Evolutionary conservation across 2,888 invertebrate species (phyloP).

Genomic region (Drosophila suboccidentalis): DNA sequence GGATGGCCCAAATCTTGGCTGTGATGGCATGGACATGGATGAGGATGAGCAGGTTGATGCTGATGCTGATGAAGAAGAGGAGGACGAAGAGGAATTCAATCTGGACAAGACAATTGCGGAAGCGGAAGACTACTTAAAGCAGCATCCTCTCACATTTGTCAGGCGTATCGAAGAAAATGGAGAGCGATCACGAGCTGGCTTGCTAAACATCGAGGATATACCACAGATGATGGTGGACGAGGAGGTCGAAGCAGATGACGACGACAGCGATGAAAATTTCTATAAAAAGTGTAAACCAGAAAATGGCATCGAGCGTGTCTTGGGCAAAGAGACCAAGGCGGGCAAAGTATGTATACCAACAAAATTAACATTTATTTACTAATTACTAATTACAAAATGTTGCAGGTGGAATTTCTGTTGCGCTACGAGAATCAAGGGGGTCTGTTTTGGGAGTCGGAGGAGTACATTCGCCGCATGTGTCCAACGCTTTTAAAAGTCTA

Average conservation of each 20-base stretch:
- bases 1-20: slow-evolving; percentile 34
- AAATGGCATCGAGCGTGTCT: slow-evolving; percentile 78
- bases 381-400: not conserved
- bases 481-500: slow-evolving; percentile 77
- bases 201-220: slow-evolving; percentile 62
- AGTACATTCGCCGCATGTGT: slow-evolving; percentile 73
- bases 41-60: slow-evolving; percentile 41
- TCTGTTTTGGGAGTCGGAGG: slow-evolving; percentile 79
- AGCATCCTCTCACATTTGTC: slow-evolving; percentile 80
- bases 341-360: slow-evolving; percentile 65
- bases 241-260: slow-evolving; percentile 14
- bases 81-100: slow-evolving; percentile 75
- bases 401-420: slow-evolving; percentile 77
- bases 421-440: slow-evolving; percentile 77
- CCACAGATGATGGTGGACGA: slow-evolving; percentile 35
- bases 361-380: not conserved
- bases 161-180: slow-evolving; percentile 67
- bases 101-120: slow-evolving; percentile 75
- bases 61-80: slow-evolving; percentile 50
- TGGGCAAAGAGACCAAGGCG: slow-evolving; percentile 79
- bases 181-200: slow-evolving; percentile 56
- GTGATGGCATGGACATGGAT: slow-evolving; percentile 70
- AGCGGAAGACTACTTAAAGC: slow-evolving; percentile 76
- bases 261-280: slow-evolving; percentile 63
- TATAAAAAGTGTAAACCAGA: slow-evolving; percentile 75